Base-by-base conservation (phyloP, 2,797 vertebrate genomes). In the Knipowitschia caucasica region DNA sequence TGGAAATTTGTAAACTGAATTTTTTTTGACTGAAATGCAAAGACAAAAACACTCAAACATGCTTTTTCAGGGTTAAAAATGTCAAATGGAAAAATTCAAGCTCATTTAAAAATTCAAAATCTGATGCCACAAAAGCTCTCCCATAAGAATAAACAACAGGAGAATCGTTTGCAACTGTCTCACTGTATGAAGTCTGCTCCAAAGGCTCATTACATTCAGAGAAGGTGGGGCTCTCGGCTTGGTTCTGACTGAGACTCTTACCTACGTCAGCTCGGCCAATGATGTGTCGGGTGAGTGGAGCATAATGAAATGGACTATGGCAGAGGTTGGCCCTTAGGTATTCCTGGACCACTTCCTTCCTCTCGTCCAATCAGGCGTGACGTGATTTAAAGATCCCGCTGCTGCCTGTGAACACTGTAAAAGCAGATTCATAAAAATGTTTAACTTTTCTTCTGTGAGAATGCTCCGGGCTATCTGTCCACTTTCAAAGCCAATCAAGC, bases 151-250 rank as follows among this genome's bases (percentile, higher is more conserved):
- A n/a, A n/a, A n/a, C n/a, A n/a, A n/a, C n/a, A n/a, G n/a, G n/a
- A n/a, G n/a, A n/a, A n/a, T n/a, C n/a, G n/a, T n/a, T n/a, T n/a
- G n/a, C n/a, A n/a, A n/a, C n/a, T n/a, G n/a, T n/a, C n/a, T n/a
- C n/a, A n/a, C n/a, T n/a, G n/a, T n/a, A n/a, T n/a, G n/a, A n/a
- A n/a, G n/a, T n/a, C n/a, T n/a, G 79, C 71, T 83, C 72, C 71
- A 68, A 82, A 75, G 77, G 76, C 73, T 80, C 81, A 81, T 79
- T 82, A 80, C 75, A 15, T 29, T 59, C 61, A 59, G 69, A 55
- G 69, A 71, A 76, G 6, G 81, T 52, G 69, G 71, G 67, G 73
- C 73, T 73, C 71, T 77, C 70, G 64, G 68, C 75, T 56, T 67
- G 64, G 50, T 56, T 34, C 43, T 67, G 63, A 75, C 79, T 73